Evolutionary conservation across 2,888 invertebrate genomes (phyloP), one percentile per base, ranked within the genome.

Genomic region (Tolmerus cingulatus): DNA sequence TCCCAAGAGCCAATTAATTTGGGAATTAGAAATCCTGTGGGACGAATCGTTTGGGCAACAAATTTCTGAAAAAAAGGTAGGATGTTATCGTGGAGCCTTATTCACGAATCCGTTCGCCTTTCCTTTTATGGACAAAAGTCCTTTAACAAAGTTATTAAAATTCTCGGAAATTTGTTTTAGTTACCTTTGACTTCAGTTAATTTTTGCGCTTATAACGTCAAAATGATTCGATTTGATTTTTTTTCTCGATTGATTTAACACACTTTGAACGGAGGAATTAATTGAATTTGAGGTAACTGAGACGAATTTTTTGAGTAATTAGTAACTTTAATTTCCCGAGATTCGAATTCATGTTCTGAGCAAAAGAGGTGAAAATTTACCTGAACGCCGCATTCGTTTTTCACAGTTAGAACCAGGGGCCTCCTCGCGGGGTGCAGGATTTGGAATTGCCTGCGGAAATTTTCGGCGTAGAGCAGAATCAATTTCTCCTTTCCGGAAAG

Each of bases 31-130:
- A 97, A 93, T 89, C 95, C 95, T 16, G 97, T 97, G 30, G 97
- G 96, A 74, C 96, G 94, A 89, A 98, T 95, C 2, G 96, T 95
- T 7, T 97, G 96, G 89, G 97, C 97, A 66, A 98, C 97, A 94
- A 98, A 96, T 95, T 98, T 98, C 97, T 97, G 91, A 51, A 91
- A 27, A 23, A 66, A 23, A 16, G 16, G 16, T 12, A 0, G 43
- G 34, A 7, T 2, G 12, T 46, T 46, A 46, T 5, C 4, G 14
- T 46, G 14, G 3, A 4, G 12, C 4, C 43, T 30, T 30, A 30
- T 30, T 30, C 30, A 30, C 3, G 30, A 30, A 30, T 30, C 3
- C 30, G 30, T 30, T 30, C 3, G 30, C 30, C 30, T 30, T 30
- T 30, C 2, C 30, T 3, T 30, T 30, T 30, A 2, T 30, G 30